Conservation (phyloP, 53 echinoderm and acorn worm genomes). For the Luidia sarsii region DNA sequence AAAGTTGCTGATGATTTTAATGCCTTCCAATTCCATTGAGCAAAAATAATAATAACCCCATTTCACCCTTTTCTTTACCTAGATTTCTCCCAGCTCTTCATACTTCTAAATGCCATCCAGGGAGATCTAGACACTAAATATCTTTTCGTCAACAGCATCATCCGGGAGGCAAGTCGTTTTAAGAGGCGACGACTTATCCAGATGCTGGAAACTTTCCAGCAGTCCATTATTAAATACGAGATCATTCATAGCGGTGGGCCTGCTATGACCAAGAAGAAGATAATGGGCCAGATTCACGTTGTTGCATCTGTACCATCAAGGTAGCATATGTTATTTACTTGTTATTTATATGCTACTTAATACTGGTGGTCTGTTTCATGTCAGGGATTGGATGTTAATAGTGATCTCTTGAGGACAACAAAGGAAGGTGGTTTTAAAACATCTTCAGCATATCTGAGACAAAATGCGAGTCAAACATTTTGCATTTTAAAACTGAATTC, state of each 20-base stretch:
- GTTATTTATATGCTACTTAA: too few species aligned
- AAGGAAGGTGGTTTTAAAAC: background rate
- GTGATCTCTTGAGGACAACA: background rate
- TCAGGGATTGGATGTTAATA: background rate
- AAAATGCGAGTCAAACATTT: background rate
- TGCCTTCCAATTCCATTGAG: too few species aligned
- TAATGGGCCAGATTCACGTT: slow-evolving; percentile 6
- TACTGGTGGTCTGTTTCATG: background rate
- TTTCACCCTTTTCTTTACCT: slow-evolving; percentile 3
- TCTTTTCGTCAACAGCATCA: slow-evolving; percentile 92
- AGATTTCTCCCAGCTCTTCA: slow-evolving; percentile 87
- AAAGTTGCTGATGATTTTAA: too few species aligned
- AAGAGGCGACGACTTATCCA: slow-evolving; percentile 78
- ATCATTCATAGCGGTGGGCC: slow-evolving; percentile 24
- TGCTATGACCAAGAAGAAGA: slow-evolving; percentile 17
- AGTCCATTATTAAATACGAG: slow-evolving; percentile 70
- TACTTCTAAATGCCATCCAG: slow-evolving; percentile 70
- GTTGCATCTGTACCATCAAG: slow-evolving; percentile 24
- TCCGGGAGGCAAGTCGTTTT: slow-evolving; percentile 92
- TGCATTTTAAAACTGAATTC: background rate
- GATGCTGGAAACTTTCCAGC: slow-evolving; percentile 77
- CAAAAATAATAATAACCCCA: too few species aligned
- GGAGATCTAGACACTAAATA: slow-evolving; percentile 90
- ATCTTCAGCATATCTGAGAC: background rate
- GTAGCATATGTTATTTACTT: slow-evolving; percentile 26